phyloP scores from a whole-genome alignment of 2,113 vertebrate genomes.

The Alosa alosa region DNA sequence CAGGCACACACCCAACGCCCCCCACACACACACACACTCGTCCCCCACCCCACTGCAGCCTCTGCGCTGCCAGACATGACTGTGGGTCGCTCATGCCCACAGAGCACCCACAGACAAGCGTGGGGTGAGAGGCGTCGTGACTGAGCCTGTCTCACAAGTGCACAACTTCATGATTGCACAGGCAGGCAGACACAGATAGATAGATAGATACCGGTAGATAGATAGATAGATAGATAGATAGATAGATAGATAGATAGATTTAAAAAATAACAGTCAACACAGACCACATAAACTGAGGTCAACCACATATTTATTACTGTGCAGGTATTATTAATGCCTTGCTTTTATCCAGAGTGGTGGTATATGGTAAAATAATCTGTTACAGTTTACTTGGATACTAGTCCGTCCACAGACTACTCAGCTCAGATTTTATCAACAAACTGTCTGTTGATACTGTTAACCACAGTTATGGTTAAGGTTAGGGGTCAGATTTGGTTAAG shows the following conservation, averaged over 20 bases:
- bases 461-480: too few species aligned
- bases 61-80: not conserved
- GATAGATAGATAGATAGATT: not conserved
- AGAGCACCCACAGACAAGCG: not conserved
- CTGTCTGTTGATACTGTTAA: too few species aligned
- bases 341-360: too few species aligned
- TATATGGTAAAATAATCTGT: too few species aligned
- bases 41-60: not conserved
- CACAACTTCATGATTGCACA: not conserved
- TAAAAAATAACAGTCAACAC: not conserved
- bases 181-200: not conserved
- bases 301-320: too few species aligned
- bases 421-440: too few species aligned
- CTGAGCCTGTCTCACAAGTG: not conserved
- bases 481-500: too few species aligned
- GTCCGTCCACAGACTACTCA: too few species aligned
- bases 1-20: conserved; percentile 1
- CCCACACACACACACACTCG: not conserved
- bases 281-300: too few species aligned
- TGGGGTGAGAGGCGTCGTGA: not conserved
- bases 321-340: too few species aligned
- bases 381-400: too few species aligned
- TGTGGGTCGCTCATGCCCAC: not conserved
- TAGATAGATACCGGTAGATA: not conserved
- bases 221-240: not conserved